Conservation (phyloP, 2,113 vertebrate species). For the Varanus komodoensis region DNA sequence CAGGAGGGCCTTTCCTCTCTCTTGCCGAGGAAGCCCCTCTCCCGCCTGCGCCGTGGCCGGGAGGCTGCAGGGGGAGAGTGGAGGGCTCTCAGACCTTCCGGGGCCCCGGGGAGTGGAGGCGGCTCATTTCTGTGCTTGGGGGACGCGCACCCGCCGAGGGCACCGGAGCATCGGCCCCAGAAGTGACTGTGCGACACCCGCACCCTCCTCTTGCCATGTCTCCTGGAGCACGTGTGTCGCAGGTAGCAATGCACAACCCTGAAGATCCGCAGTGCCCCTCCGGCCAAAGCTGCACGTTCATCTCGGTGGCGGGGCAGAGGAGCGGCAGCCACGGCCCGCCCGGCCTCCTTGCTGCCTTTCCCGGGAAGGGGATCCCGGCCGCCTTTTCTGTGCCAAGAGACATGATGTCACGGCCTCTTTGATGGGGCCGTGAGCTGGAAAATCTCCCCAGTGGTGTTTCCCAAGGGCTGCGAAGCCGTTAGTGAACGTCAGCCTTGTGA, state of each 20-base stretch:
- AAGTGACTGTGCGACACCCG: too few relatives aligned
- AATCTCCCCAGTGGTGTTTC: neutral
- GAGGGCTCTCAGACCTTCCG: too few relatives aligned
- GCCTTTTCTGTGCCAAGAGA: neutral
- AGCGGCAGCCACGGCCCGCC: neutral
- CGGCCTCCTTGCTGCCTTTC: neutral
- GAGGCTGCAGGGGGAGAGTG: too few relatives aligned
- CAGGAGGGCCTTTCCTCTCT: too few relatives aligned
- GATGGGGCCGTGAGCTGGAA: neutral
- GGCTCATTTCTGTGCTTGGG: too few relatives aligned
- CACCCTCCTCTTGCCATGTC: too few relatives aligned
- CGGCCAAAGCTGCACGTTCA: neutral
- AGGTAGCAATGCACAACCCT: neutral
- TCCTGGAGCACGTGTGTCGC: neutral
- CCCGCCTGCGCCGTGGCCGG: too few relatives aligned
- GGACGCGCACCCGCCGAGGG: too few relatives aligned
- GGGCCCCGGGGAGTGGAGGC: too few relatives aligned
- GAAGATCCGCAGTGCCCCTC: too few relatives aligned
- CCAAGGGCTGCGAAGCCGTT: neutral
- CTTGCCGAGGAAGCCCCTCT: too few relatives aligned
- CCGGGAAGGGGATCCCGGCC: neutral
- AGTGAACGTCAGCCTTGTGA: neutral
- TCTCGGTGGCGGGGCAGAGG: neutral
- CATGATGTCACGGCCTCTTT: neutral
- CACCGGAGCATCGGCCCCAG: too few relatives aligned